phyloP scores from a whole-genome alignment of 2,113 vertebrate species.

The Pelmatolapia mariae region DNA sequence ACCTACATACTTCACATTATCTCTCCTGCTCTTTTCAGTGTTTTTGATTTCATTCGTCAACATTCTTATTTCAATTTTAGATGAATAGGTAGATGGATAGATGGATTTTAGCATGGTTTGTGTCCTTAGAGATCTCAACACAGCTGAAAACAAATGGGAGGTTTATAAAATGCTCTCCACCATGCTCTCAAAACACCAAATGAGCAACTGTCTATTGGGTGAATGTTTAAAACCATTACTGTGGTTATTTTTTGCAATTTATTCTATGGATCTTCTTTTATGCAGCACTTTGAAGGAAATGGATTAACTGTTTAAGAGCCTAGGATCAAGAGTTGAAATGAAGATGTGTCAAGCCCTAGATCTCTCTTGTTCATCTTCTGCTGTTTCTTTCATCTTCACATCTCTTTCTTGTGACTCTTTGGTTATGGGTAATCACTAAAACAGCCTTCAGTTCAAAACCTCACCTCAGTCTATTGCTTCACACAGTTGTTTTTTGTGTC shows the following conservation, averaged over 20 bases:
- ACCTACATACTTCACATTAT: not conserved
- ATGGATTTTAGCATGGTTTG: not conserved
- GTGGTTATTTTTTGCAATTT: not conserved
- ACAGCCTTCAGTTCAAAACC: not conserved
- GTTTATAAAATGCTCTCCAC: fast-evolving
- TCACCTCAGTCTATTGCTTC: not conserved
- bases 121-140: not conserved
- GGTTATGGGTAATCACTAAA: not conserved
- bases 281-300: not conserved
- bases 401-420: not conserved
- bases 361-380: not conserved
- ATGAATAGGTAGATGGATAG: not conserved
- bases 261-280: not conserved
- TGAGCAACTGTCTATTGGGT: not conserved
- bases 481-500: not conserved
- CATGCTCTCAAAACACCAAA: not conserved
- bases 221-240: not conserved
- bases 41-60: not conserved
- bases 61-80: not conserved
- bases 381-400: not conserved
- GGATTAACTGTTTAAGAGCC: not conserved
- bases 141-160: not conserved
- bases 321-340: not conserved
- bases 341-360: not conserved
- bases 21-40: not conserved